A percentile compares a stretch with the other conserved stretches of the same genome.
phyloP scores from a whole-genome alignment of 64 coral and sea anemone genomes.

The Acropora yongei region DNA sequence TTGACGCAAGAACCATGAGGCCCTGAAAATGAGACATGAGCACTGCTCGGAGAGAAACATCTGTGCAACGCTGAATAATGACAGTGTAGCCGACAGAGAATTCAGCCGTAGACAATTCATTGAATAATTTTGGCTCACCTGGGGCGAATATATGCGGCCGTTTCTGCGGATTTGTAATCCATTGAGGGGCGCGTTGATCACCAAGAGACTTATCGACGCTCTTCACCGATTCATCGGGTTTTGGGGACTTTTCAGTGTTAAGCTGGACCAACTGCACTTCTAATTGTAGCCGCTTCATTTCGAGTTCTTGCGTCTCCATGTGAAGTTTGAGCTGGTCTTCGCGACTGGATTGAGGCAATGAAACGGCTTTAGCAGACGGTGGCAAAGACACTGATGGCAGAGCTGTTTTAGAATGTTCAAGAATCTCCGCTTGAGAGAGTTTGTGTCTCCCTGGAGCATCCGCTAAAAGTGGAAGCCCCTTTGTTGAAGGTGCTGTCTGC shows the following conservation, averaged over 20 bases:
- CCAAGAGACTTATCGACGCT: neutral
- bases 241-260: neutral
- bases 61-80: neutral
- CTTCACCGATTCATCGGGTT: neutral
- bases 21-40: constrained; percentile 17
- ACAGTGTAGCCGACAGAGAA: neutral
- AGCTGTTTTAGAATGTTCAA: too few species aligned
- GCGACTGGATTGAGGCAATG: neutral
- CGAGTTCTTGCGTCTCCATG: neutral
- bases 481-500: too few species aligned
- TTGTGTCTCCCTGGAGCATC: too few species aligned
- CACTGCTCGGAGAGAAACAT: neutral
- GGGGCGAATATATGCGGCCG: constrained; percentile 21
- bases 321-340: neutral
- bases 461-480: too few species aligned
- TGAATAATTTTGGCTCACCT: constrained; percentile 31
- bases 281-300: neutral
- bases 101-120: constrained; percentile 15
- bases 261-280: constrained; percentile 12
- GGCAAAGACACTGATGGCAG: neutral
- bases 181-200: neutral
- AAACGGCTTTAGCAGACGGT: too few species aligned
- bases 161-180: neutral
- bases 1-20: constrained; percentile 35
- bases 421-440: neutral